Conservation (phyloP, 2,113 vertebrate genomes). For the Thamnaconus septentrionalis region DNA sequence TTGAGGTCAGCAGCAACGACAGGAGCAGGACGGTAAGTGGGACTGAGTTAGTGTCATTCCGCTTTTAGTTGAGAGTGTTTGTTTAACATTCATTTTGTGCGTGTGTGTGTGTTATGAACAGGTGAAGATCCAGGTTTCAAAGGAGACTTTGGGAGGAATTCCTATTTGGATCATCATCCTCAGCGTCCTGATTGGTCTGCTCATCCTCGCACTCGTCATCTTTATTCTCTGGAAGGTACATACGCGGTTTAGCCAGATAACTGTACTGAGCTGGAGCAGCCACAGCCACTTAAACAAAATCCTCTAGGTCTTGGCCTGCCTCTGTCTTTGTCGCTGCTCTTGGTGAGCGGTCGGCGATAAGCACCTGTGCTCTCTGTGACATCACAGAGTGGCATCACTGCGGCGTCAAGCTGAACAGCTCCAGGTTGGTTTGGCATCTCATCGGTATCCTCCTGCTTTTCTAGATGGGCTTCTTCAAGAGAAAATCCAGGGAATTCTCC, state of each 20-base stretch:
- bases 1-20: conserved; percentile 78
- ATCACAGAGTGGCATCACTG: no score
- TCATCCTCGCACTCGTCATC: conserved; percentile 91
- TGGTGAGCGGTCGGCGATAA: no score
- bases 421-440: no score
- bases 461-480: conserved; percentile 80
- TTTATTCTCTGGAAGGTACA: conserved; percentile 94
- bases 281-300: no score
- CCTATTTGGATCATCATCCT: conserved; percentile 93
- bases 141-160: conserved; percentile 83
- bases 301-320: no score
- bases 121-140: conserved; percentile 89
- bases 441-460: not conserved
- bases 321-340: no score
- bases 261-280: no score
- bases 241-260: no score
- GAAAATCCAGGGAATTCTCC: conserved; percentile 74
- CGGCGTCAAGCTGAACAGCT: no score
- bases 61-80: no score
- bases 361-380: no score
- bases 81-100: not conserved
- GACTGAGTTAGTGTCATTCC: conserved; percentile 14
- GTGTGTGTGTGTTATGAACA: conserved; percentile 45
- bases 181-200: conserved; percentile 88
- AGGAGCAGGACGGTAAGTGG: conserved; percentile 77